Evolutionary conservation across 2,113 vertebrate genomes (phyloP).

Genomic region (Saguinus imperator): DNA sequence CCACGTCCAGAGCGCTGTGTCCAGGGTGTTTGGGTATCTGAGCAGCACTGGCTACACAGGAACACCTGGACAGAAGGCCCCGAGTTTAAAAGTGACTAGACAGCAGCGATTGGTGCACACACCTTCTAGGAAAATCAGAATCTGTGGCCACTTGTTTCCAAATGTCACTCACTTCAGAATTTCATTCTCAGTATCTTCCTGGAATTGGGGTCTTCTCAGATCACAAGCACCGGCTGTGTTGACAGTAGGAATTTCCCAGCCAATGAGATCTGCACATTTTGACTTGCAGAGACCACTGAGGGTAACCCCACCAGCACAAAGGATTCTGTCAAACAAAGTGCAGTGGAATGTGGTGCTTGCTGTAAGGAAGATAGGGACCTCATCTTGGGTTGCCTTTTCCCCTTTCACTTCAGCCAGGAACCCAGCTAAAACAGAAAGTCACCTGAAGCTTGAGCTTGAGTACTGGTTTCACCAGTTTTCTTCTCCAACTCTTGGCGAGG

Average conservation of each 20-base stretch:
- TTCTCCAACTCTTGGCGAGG: constrained; percentile 89
- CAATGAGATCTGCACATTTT: constrained; percentile 86
- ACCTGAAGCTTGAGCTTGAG: constrained; percentile 84
- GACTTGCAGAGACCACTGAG: constrained; percentile 88
- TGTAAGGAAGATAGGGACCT: constrained; percentile 89
- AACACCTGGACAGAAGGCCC: constrained; percentile 91
- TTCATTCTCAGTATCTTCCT: constrained; percentile 89
- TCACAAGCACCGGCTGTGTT: constrained; percentile 92
- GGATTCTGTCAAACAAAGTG: constrained; percentile 91
- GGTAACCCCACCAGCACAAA: constrained; percentile 89
- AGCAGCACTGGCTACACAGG: constrained; percentile 93
- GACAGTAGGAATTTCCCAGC: constrained; percentile 85
- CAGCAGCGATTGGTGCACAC: constrained; percentile 94
- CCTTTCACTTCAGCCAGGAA: constrained; percentile 91
- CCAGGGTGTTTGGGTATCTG: constrained; percentile 91
- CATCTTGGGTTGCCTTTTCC: constrained; percentile 73
- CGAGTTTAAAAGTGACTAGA: constrained; percentile 95
- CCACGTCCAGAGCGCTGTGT: constrained; percentile 96
- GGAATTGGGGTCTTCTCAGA: constrained; percentile 90
- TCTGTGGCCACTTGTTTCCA: constrained; percentile 90
- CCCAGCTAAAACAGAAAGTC: constrained; percentile 87
- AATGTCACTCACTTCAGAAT: constrained; percentile 90
- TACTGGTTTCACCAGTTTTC: constrained; percentile 82
- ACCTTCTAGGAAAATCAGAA: constrained; percentile 95
- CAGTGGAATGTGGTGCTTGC: constrained; percentile 93